phyloP scores from a whole-genome alignment of 2,113 vertebrate genomes.

The human region DNA sequence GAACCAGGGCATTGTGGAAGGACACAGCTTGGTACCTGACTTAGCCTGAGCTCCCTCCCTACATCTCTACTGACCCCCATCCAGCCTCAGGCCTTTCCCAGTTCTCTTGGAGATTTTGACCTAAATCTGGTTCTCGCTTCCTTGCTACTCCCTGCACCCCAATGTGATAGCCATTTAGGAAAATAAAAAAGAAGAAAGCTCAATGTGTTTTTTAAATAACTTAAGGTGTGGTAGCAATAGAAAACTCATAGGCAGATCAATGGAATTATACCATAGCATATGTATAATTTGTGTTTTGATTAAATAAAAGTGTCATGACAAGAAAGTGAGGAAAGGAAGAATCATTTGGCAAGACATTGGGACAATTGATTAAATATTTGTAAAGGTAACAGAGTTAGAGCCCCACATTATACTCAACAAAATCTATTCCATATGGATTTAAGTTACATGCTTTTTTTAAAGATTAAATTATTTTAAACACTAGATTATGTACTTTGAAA shows the following conservation, averaged over 20 bases:
- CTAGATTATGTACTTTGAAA: neutral
- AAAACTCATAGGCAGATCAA: neutral
- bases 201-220: neutral
- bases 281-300: conserved; percentile 5
- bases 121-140: neutral
- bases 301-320: neutral
- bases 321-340: neutral
- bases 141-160: neutral
- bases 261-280: neutral
- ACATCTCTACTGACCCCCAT: neutral
- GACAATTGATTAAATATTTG: conserved; percentile 27
- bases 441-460: neutral
- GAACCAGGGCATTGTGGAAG: neutral
- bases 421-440: neutral
- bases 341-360: neutral
- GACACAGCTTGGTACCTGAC: neutral
- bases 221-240: neutral
- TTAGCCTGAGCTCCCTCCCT: neutral
- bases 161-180: neutral
- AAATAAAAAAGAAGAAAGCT: neutral
- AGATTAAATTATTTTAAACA: neutral
- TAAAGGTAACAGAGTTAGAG: conserved; percentile 12
- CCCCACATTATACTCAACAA: neutral
- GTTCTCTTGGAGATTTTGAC: neutral
- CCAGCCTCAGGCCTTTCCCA: neutral